Evolutionary conservation across 2,797 vertebrate genomes (phyloP).

Genomic region (Rhincodon typus): DNA sequence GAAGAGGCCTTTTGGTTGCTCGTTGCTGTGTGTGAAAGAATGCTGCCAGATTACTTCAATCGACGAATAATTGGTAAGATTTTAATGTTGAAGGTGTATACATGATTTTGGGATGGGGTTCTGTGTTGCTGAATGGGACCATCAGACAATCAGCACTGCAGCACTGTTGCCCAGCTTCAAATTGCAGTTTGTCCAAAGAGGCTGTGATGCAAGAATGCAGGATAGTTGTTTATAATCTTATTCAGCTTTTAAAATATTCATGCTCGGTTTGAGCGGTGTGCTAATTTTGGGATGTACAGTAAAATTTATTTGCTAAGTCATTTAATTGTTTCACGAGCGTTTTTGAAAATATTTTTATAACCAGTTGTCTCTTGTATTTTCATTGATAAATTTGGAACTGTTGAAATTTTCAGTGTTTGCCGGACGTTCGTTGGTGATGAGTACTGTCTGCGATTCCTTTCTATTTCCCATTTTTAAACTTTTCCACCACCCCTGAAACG

Average conservation of each 20-base stretch:
- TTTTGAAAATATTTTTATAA: background rate
- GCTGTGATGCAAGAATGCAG: background rate
- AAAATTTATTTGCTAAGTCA: background rate
- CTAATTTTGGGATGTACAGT: background rate
- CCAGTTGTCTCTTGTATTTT: background rate
- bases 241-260: background rate
- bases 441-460: background rate
- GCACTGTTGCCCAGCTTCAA: background rate
- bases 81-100: background rate
- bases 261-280: background rate
- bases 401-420: background rate
- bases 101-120: background rate
- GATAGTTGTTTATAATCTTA: background rate
- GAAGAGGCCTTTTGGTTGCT: conserved; percentile 97
- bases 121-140: background rate
- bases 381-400: background rate
- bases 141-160: background rate
- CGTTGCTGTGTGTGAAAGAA: conserved; percentile 89
- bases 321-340: background rate
- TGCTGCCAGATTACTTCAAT: conserved; percentile 96
- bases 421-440: background rate
- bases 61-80: conserved; percentile 84
- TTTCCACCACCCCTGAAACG: background rate
- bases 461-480: background rate
- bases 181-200: background rate